A percentile compares a stretch with the other conserved stretches of the same genome.
These are phyloP conservation scores for Carterocephalus palaemon DNA, from an alignment of 2,888 invertebrate species.

Conservation along the genomic window DNA sequence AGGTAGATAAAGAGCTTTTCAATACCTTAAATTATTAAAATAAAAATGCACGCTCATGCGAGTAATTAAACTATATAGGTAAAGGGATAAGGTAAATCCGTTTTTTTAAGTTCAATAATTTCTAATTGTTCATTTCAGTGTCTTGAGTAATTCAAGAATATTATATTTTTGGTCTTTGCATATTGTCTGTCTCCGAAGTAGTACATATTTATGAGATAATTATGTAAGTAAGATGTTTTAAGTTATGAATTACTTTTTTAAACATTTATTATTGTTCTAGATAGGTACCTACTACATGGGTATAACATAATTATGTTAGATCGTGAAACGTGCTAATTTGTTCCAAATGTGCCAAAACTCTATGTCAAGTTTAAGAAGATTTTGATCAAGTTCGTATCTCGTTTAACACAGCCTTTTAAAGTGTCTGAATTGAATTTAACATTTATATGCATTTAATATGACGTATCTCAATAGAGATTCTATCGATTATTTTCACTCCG, in stretches of 20 bases:
- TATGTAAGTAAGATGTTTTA: too few species aligned
- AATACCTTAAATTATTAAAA: too few species aligned
- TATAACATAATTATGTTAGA: neutral
- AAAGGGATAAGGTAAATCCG: too few species aligned
- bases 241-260: too few species aligned
- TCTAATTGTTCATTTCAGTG: neutral
- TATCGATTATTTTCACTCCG: conserved; percentile 17
- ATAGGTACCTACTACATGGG: neutral
- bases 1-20: too few species aligned
- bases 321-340: too few species aligned
- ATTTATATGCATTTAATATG: conserved; percentile 3
- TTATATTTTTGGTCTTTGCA: neutral
- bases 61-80: too few species aligned
- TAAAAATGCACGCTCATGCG: too few species aligned
- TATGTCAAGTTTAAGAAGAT: neutral
- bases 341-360: conserved; percentile 10
- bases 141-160: neutral
- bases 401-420: conserved; percentile 15
- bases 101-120: neutral
- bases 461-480: too few species aligned
- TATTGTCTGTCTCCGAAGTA: neutral
- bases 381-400: neutral
- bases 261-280: too few species aligned
- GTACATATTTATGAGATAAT: too few species aligned
- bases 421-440: conserved; percentile 8